phyloP scores from a whole-genome alignment of 2,797 vertebrate species.

The Acomys russatus region DNA sequence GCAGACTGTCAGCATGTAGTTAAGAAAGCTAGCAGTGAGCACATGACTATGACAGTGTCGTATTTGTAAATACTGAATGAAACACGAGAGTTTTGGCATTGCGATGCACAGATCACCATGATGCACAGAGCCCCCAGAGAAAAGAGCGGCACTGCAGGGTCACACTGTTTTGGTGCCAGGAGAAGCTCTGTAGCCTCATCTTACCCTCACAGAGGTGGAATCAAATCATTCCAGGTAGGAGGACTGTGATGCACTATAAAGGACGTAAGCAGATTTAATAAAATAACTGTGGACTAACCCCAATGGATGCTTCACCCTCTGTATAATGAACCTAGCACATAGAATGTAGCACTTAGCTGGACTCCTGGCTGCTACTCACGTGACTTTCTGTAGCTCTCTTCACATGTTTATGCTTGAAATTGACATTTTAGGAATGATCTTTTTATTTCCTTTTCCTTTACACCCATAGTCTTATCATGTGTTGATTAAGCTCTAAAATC shows the following conservation, averaged over 20 bases:
- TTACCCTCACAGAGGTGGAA: not conserved
- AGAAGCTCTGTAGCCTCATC: not conserved
- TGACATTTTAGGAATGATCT: conserved; percentile 14
- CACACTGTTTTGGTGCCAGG: not conserved
- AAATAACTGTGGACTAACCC: conserved; percentile 41
- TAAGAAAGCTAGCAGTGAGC: conserved; percentile 2
- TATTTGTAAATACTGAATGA: conserved; percentile 56
- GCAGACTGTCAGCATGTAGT: not conserved
- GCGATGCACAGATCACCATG: not conserved
- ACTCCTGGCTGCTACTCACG: not conserved
- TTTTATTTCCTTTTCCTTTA: conserved; percentile 47
- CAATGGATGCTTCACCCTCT: conserved; percentile 47
- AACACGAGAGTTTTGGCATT: not conserved
- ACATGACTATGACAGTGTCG: not conserved
- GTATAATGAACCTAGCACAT: conserved; percentile 31
- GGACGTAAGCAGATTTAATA: conserved; percentile 55
- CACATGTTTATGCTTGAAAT: conserved; percentile 32
- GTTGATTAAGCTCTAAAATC: conserved; percentile 5
- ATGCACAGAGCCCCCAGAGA: conserved; percentile 1
- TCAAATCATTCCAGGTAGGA: conserved; percentile 52
- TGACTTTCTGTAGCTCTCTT: not conserved
- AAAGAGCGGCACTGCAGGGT: conserved; percentile 36
- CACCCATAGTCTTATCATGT: not conserved
- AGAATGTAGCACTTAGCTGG: not conserved
- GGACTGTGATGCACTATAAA: not conserved